Base-by-base conservation (phyloP, 2,888 invertebrate species). In the Laothoe populi region DNA sequence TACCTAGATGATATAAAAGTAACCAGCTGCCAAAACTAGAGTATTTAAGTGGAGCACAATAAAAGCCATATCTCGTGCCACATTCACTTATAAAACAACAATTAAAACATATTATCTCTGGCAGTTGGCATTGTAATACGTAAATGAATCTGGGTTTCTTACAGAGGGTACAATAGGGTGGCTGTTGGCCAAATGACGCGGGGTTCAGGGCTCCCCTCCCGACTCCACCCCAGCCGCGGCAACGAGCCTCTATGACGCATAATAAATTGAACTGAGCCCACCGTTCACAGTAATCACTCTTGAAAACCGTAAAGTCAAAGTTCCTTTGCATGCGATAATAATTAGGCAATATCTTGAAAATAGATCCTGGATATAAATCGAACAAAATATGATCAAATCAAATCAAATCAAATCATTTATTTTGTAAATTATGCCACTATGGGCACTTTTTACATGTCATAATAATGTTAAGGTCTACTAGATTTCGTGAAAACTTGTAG, bases 111-210 rank as follows among this genome's bases (percentile, higher is more conserved):
- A 69, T 64, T 69, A 70, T 65, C 68, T 24, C 58, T 67, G 58
- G 53, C 57, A 59, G 59, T 65, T 63, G 65, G 62, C 66, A 64
- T 65, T 63, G 63, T 61, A 46, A 61, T 57, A 65, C 26, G 48
- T 53, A 64, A 65, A 67, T 64, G 66, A 66, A 60, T 61, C 57
- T 59, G 57, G 59, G 57, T 48, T 65, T 66, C 65, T 69, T 74
- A 65, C 69, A 68, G 62, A 60, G 61, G 62, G 48, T 58, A 72
- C 73, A 71, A 74, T 70, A 61, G 65, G 13, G 19, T 75, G 77
- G 77, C 67, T 26, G 61, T 45, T 48, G 65, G 77, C 77, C 77
- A 74, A 76, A 70, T 68, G 62, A 67, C 66, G 63, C 53, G 19
- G 11, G 35, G 48, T 40, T 45, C 13, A 57, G 45, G 31, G 61